Evolutionary conservation across 2,888 invertebrate genomes (phyloP).

Genomic region (Corythucha ciliata): DNA sequence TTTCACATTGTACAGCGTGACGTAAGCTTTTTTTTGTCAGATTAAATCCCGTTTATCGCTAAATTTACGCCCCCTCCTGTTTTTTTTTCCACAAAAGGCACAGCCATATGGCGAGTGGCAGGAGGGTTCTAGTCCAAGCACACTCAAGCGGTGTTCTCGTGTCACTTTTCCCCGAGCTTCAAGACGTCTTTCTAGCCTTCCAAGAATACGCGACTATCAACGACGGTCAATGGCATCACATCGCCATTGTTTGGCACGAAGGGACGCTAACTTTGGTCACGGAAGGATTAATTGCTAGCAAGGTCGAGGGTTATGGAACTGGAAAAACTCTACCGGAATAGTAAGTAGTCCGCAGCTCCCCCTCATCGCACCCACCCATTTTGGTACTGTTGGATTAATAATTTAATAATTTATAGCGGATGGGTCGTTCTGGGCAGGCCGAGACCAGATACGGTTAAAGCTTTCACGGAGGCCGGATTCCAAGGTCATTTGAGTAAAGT

Average conservation of each 20-base stretch:
- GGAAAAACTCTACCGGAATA: conserved; percentile 72
- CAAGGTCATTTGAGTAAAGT: conserved; percentile 90
- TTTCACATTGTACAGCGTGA: conserved; percentile 84
- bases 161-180: conserved; percentile 76
- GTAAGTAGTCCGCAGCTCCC: conserved; percentile 48
- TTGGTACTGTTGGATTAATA: conserved; percentile 3
- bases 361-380: not conserved
- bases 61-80: not conserved
- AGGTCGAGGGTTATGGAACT: conserved; percentile 77
- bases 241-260: conserved; percentile 91
- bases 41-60: not conserved
- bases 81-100: conserved; percentile 48
- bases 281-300: conserved; percentile 91
- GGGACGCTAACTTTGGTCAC: conserved; percentile 83
- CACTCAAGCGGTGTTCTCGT: conserved; percentile 90
- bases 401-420: conserved; percentile 50
- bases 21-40: conserved; percentile 45
- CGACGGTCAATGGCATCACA: conserved; percentile 94
- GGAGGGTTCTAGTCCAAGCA: conserved; percentile 77
- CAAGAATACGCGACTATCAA: conserved; percentile 87
- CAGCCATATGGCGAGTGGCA: conserved; percentile 64
- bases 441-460: conserved; percentile 62
- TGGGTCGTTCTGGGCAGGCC: conserved; percentile 91
- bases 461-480: conserved; percentile 84
- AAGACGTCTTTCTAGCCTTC: conserved; percentile 83